phyloP scores from a whole-genome alignment of 2,113 vertebrate genomes.

The Isichthys henryi region DNA sequence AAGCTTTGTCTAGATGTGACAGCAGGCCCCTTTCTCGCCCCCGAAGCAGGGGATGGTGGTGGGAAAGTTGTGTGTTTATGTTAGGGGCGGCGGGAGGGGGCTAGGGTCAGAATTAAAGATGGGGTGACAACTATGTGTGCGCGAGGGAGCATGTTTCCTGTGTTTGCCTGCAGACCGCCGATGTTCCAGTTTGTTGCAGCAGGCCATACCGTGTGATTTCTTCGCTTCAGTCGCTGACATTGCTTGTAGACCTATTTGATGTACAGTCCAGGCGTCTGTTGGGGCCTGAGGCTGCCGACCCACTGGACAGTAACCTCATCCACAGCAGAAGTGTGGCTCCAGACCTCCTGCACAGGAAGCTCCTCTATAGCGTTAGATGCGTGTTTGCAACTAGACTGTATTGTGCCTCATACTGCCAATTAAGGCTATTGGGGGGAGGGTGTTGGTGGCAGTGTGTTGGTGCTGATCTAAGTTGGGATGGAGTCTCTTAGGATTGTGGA shows the following conservation, averaged over 20 bases:
- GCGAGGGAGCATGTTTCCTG: not conserved
- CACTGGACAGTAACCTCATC: not conserved
- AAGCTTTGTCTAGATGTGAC: conserved; percentile 4
- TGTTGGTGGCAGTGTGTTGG: not conserved
- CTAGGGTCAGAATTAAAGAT: not conserved
- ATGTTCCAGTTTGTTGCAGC: not conserved
- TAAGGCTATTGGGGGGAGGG: not conserved
- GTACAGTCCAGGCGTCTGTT: not conserved
- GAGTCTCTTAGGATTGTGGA: not conserved
- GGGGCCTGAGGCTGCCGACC: not conserved
- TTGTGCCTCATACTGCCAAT: not conserved
- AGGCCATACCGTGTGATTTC: not conserved
- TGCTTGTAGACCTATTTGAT: not conserved
- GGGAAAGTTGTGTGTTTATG: not conserved
- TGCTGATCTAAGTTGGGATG: not conserved
- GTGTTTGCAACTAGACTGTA: not conserved
- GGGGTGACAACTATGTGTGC: not conserved
- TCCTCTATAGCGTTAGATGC: not conserved
- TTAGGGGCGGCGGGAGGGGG: not conserved
- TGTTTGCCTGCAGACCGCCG: not conserved
- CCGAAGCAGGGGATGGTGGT: not conserved
- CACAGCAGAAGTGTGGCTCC: too few relatives aligned
- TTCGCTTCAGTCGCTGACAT: not conserved
- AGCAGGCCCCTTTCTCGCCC: not conserved
- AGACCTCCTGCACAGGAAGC: not conserved